These are phyloP conservation scores for Lasius fuliginosus DNA, from an alignment of 2,888 invertebrate genomes.

Conservation along the genomic window DNA sequence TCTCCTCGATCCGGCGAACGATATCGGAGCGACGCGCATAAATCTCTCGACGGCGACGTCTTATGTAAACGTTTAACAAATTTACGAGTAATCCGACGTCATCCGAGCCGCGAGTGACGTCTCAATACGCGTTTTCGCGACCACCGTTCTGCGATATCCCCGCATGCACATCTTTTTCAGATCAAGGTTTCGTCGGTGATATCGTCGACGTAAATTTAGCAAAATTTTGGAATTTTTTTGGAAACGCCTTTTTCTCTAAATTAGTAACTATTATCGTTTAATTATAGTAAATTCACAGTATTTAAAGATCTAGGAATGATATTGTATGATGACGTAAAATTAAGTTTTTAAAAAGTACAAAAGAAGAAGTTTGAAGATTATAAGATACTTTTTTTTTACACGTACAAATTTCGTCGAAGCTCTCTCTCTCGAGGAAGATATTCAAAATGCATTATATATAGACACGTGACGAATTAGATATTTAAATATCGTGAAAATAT, in stretches of 20 bases:
- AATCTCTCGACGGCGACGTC: constrained; percentile 34
- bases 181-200: background rate
- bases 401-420: background rate
- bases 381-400: background rate
- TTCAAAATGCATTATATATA: background rate
- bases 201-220: background rate
- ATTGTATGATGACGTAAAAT: no score
- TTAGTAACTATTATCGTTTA: background rate
- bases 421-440: background rate
- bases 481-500: background rate
- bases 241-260: background rate
- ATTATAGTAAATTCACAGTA: background rate
- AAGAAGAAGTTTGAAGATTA: background rate
- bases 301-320: background rate
- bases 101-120: constrained; percentile 20
- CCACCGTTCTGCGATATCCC: constrained; percentile 6
- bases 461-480: background rate
- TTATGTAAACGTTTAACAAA: constrained; percentile 50
- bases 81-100: constrained; percentile 45
- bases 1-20: background rate
- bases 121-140: constrained; percentile 37
- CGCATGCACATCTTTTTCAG: background rate
- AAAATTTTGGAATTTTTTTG: background rate
- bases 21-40: constrained; percentile 20
- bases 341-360: background rate